Conservation (phyloP, 2,113 vertebrate species). For the Nothobranchius furzeri region DNA sequence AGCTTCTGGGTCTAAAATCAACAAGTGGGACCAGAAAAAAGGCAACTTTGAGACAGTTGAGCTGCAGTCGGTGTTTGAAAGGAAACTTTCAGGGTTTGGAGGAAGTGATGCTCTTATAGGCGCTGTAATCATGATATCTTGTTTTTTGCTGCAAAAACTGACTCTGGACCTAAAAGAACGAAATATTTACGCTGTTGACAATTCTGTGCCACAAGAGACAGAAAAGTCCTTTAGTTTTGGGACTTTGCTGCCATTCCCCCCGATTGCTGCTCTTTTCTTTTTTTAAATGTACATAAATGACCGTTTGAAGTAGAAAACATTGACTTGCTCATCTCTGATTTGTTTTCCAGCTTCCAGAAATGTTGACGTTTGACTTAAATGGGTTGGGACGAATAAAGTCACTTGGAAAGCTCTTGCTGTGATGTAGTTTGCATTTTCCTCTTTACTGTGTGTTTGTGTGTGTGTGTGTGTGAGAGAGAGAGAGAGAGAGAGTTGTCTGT, state of each 20-base stretch:
- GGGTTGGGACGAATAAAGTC: constrained; percentile 29
- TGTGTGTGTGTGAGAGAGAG: constrained; percentile 14
- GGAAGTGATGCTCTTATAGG: constrained; percentile 24
- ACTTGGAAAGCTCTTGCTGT: constrained; percentile 40
- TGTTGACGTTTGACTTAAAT: not conserved
- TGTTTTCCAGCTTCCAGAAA: constrained; percentile 30
- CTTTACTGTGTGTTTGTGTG: not conserved
- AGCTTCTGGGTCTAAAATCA: constrained; percentile 8
- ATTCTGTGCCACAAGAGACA: constrained; percentile 6
- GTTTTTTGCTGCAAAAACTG: constrained; percentile 27
- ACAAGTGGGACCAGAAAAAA: constrained; percentile 21
- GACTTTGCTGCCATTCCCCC: constrained; percentile 21
- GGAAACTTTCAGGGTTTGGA: constrained; percentile 20
- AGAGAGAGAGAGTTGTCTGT: constrained; percentile 49
- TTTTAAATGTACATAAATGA: constrained; percentile 43
- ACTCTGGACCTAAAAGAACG: constrained; percentile 8
- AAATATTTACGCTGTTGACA: constrained; percentile 4
- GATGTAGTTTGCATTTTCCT: constrained; percentile 57
- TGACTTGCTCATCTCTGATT: constrained; percentile 14
- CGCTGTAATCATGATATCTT: constrained; percentile 51
- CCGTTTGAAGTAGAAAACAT: constrained; percentile 28
- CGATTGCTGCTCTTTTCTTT: not conserved
- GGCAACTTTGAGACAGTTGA: constrained; percentile 2
- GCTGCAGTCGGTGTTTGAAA: constrained; percentile 18
- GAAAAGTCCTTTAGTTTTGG: constrained; percentile 19